These are phyloP conservation scores for Fragum whitleyi DNA, from an alignment of 2,888 invertebrate species.

Conservation along the genomic window DNA sequence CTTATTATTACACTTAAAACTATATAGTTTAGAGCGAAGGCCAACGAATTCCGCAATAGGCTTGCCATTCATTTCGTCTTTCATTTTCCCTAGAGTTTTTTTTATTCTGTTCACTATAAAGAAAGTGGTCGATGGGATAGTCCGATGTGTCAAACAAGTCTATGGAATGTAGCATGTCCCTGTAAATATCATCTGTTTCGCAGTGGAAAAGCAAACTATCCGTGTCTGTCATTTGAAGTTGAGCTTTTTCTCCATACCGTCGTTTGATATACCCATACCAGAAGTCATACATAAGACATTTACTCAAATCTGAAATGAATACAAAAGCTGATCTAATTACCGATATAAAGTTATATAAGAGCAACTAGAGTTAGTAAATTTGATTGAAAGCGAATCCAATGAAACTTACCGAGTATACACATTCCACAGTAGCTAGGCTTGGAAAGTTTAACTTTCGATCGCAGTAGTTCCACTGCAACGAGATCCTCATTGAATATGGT, in stretches of 20 bases:
- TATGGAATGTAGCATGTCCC: constrained; percentile 36
- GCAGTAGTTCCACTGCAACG: constrained; percentile 44
- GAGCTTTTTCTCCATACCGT: constrained; percentile 33
- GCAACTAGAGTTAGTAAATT: background rate
- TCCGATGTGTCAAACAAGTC: constrained; percentile 67
- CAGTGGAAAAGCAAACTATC: constrained; percentile 40
- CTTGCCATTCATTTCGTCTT: constrained; percentile 76
- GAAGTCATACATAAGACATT: constrained; percentile 84
- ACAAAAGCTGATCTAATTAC: background rate
- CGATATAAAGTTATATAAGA: background rate
- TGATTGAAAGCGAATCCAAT: too few species aligned
- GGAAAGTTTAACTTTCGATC: constrained; percentile 36
- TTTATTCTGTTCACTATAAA: constrained; percentile 72
- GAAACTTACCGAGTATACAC: constrained; percentile 40
- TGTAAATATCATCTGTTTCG: constrained; percentile 43
- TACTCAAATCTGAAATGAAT: constrained; percentile 80
- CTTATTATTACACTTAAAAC: constrained; percentile 34
- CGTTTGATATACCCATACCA: constrained; percentile 71
- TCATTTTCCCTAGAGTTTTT: constrained; percentile 78
- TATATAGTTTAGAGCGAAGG: constrained; percentile 58
- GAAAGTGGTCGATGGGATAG: constrained; percentile 71
- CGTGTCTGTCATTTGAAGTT: constrained; percentile 63
- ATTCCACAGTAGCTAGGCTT: constrained; percentile 52
- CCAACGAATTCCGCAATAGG: constrained; percentile 76
- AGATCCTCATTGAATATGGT: constrained; percentile 50